Percentiles rank a stretch among this genome's conserved stretches.
These are phyloP conservation scores for Neoseiulus cucumeris DNA, from an alignment of 1,140 invertebrate genomes.

Conservation along the genomic window DNA sequence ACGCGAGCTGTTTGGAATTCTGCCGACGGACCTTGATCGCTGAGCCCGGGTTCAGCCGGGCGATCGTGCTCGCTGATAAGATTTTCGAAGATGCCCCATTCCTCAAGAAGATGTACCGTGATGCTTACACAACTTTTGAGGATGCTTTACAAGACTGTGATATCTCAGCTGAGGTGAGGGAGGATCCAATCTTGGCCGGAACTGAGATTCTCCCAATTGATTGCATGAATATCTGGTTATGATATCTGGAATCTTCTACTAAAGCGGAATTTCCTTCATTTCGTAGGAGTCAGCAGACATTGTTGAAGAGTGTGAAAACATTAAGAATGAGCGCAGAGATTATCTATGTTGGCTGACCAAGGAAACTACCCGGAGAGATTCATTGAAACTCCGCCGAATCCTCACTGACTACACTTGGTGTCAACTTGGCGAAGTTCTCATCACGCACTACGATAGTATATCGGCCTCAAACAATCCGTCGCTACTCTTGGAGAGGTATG, in stretches of 20 bases:
- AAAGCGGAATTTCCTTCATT: too few species aligned
- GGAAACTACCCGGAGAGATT: too few species aligned
- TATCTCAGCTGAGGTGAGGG: background rate
- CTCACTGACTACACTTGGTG: background rate
- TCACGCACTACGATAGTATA: background rate
- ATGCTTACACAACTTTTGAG: background rate
- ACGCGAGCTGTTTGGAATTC: background rate
- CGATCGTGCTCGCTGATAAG: background rate
- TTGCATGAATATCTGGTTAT: too few species aligned
- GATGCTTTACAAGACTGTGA: background rate
- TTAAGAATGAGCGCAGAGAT: background rate
- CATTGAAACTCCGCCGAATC: too few species aligned
- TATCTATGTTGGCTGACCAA: background rate
- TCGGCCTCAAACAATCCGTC: background rate
- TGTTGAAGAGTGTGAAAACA: slow-evolving; percentile 1
- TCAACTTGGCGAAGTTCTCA: background rate
- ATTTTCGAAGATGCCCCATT: background rate
- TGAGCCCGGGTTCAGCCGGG: background rate
- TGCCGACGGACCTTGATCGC: background rate
- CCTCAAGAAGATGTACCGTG: background rate
- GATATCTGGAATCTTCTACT: too few species aligned
- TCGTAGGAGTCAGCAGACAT: slow-evolving; percentile 1
- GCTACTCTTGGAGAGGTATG: background rate
- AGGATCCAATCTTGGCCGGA: too few species aligned
- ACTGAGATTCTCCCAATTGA: too few species aligned